A percentile compares a stretch with the other conserved stretches of the same genome.
Evolutionary conservation across 1,140 invertebrate genomes (phyloP).

Genomic region (Drosophila subobscura): DNA sequence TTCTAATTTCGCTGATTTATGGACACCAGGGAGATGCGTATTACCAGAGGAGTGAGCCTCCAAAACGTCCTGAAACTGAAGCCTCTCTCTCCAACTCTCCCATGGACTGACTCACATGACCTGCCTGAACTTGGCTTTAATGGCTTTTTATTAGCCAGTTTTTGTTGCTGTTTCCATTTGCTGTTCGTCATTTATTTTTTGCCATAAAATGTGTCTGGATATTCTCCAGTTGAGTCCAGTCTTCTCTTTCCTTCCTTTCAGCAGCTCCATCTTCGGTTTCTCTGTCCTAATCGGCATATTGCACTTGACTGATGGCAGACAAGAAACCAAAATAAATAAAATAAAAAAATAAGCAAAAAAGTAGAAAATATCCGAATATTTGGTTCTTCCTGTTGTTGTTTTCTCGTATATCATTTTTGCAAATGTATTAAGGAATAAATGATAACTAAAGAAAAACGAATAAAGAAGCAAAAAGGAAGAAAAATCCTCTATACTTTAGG

Average conservation of each 20-base stretch:
- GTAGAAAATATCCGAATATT: neutral
- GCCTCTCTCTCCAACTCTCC: neutral
- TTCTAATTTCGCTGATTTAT: slow-evolving; percentile 77
- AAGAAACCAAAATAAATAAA: slow-evolving; percentile 4
- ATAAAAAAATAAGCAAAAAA: slow-evolving; percentile 5
- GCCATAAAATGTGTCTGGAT: slow-evolving; percentile 46
- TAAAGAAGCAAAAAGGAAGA: too few relatives aligned
- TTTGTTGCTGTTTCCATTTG: slow-evolving; percentile 22
- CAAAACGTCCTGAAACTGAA: slow-evolving; percentile 16
- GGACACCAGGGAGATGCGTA: neutral
- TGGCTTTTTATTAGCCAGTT: slow-evolving; percentile 71
- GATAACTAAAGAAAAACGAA: too few relatives aligned
- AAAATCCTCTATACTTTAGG: too few relatives aligned
- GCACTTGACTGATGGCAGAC: slow-evolving; percentile 28
- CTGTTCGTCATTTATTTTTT: slow-evolving; percentile 47
- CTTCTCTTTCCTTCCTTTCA: neutral
- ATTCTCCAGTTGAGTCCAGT: neutral
- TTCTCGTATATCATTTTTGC: too few relatives aligned
- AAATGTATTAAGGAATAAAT: too few relatives aligned
- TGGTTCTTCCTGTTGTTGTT: too few relatives aligned
- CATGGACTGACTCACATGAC: slow-evolving; percentile 70
- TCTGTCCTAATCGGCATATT: slow-evolving; percentile 21
- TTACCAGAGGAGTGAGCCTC: slow-evolving; percentile 3
- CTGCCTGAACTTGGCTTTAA: slow-evolving; percentile 76
- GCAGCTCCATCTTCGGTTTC: slow-evolving; percentile 1